Conservation (phyloP, 2,888 invertebrate genomes). For the Timema cristinae region DNA sequence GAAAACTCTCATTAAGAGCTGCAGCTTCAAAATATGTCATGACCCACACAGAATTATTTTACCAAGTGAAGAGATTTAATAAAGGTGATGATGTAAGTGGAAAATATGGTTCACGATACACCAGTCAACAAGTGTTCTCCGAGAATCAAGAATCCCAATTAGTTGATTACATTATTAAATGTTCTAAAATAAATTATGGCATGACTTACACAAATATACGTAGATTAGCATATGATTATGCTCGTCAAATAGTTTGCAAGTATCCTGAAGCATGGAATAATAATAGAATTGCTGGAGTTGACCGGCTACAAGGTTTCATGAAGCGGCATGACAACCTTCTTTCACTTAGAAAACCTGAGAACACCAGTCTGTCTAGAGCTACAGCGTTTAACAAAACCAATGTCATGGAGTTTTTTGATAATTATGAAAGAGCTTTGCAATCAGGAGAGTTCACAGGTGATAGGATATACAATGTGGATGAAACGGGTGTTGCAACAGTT, state of each 20-base stretch:
- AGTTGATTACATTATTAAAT: background rate
- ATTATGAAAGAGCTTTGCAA: background rate
- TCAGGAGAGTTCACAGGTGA: background rate
- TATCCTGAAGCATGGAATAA: background rate
- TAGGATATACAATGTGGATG: background rate
- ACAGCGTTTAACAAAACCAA: constrained; percentile 6
- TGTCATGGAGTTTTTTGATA: background rate
- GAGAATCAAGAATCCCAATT: background rate
- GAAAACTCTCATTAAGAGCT: no score
- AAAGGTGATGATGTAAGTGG: no score
- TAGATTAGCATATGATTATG: constrained; percentile 5
- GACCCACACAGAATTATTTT: no score
- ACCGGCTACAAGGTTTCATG: background rate
- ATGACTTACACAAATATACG: background rate
- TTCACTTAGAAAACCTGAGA: background rate
- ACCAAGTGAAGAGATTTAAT: no score
- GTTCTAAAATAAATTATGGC: background rate
- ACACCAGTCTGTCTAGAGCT: background rate
- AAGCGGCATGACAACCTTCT: background rate
- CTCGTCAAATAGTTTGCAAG: background rate
- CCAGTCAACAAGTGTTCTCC: background rate
- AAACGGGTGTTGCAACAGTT: background rate
- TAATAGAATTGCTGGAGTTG: background rate
- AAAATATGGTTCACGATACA: no score
- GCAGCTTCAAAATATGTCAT: no score